Evolutionary conservation across 35 echinoderm and acorn worm species (phyloP), one percentile per base, ranked within the genome.

Genomic region (Holothuria glaberrima): DNA sequence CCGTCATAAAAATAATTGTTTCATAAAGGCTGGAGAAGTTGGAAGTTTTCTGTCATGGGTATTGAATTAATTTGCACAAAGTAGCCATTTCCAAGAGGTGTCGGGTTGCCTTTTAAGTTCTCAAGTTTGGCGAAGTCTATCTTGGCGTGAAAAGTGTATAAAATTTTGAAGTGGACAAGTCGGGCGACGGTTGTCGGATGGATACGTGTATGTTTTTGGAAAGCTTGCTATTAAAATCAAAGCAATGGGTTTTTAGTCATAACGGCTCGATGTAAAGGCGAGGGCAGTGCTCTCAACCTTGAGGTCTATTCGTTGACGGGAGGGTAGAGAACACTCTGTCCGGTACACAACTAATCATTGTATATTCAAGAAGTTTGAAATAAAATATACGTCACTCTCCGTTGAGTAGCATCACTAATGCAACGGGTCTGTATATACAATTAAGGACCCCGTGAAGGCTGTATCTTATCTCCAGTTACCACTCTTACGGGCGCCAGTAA

Each of bases 41-140:
- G 35, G 74, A 78, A 48, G 74, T 52, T 78, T 78, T 78, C 44
- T 78, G 44, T 78, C 74, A 78, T 48, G 22, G 74, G 74, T 78
- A 78, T 78, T 78, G 74, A 78, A 78, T 78, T 78, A 78, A 78
- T 78, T 78, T 78, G 38, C 74, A 78, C 74, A 78, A 78, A 78
- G 74, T 78, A 78, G 74, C 74, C 44, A 78, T 78, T 78, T 78
- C 74, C 50, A 78, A 78, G 74, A 35, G 74, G 74, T 48, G 74
- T 78, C 74, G 26, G 41, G 74, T 78, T 78, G 74, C 74, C 38
- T 48, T 78, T 50, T 48, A 78, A 78, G 38, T 78, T 78, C 74
- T 78, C 74, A 48, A 78, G 74, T 78, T 78, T 78, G 74, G 74
- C 74, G 74, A 48, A 78, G 74, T 78, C 74, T 78, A 78, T 78